A percentile compares a stretch with the other conserved stretches of the same genome.
Conservation (phyloP, 2,797 vertebrate genomes). For the Sebastes cheni region DNA sequence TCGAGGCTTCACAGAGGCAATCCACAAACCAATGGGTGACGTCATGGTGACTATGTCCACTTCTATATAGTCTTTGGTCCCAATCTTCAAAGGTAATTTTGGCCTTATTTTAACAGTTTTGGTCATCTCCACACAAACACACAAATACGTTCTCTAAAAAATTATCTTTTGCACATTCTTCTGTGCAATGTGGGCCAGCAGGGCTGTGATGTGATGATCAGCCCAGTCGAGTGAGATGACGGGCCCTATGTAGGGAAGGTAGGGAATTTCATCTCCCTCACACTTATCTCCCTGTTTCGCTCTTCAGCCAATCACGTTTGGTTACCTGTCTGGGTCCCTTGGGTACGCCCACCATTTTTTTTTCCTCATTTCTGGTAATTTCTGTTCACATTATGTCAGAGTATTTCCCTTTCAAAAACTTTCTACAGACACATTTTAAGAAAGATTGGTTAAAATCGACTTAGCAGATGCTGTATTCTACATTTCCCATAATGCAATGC, state of each 20-base stretch:
- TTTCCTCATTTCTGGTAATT: neutral
- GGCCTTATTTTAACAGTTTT: neutral
- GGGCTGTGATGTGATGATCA: no score
- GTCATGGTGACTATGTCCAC: neutral
- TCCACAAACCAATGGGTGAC: neutral
- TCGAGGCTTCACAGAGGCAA: neutral
- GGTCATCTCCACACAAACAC: neutral
- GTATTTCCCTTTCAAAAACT: neutral
- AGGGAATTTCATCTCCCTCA: neutral
- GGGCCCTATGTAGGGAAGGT: accelerated
- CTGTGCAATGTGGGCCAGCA: neutral
- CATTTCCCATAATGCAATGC: neutral
- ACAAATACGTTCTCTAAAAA: neutral
- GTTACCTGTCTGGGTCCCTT: neutral
- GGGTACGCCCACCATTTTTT: neutral
- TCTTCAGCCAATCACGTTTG: neutral
- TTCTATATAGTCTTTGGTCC: neutral
- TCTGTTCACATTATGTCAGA: neutral
- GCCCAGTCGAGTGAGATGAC: no score
- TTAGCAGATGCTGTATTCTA: neutral
- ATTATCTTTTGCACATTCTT: neutral
- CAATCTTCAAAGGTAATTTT: neutral
- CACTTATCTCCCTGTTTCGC: neutral
- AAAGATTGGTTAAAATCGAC: neutral
- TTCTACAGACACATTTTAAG: neutral